Base-by-base conservation (phyloP, 2,113 vertebrate genomes). In the Elaphurus davidianus region DNA sequence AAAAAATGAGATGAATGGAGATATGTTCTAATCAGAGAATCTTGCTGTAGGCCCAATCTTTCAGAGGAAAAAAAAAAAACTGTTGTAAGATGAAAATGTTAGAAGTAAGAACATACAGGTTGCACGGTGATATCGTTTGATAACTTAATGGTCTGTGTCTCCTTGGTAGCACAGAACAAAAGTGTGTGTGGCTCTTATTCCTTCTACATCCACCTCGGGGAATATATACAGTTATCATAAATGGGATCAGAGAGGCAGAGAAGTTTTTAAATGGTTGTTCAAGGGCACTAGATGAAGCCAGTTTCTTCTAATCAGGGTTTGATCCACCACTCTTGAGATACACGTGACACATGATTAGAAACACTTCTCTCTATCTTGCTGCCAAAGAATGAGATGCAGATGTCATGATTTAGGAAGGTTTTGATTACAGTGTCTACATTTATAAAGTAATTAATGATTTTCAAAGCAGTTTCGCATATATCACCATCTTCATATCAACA, bases 71-170 rank as follows among this genome's bases (percentile, higher is more conserved):
- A 64, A 57, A 59, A 52, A 62, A 79, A 81, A 84, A 27, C 33
- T 79, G 81, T 54, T 89, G 13, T 94, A 93, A 60, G 67, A 90
- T 83, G 67, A 95, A 96, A 97, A 89, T 45, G 19, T 59, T 94
- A 85, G 47, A 78, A 88, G 74, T 55, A 78, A 93, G 62, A 93
- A 96, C 54, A 85, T 82, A 59, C 14, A 45, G 59, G n/a, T 67
- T 93, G 78, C 78, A 87, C 13, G 74, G 54, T 82, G 64, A 90
- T 64, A 62, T 25, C 43, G 1, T 85, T 85, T 96, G 81, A 91
- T 93, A 87, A 81, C 47, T 92, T 92, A 97, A 83, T 52, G 45
- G 86, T 33, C 54, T 57, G 30, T n/a, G 23, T 87, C 43, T 55
- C 52, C 55, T 85, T 64, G 43, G 67, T 50, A 86, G 82, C 91